Evolutionary conservation across 2,113 vertebrate species (phyloP), one percentile per base, ranked within the genome.

Genomic region (Limanda limanda): DNA sequence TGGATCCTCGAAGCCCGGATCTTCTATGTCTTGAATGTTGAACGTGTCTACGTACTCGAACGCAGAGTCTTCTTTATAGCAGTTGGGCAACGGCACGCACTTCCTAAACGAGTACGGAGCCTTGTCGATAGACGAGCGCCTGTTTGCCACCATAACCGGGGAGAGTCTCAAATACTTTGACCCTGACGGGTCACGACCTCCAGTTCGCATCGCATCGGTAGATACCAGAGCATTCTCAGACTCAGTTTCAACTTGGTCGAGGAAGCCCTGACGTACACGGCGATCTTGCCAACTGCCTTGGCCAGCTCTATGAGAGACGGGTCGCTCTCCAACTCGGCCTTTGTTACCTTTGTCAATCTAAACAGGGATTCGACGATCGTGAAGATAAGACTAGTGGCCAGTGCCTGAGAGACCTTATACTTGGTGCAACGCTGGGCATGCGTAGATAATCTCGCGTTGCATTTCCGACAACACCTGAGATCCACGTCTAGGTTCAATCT

Each of bases 31-130:
- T 25, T 25, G 54, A 4, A 2, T 1, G 63, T 75, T 75, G 55
- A 75, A 75, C 3, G 63, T 75, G 55, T n/a, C 73, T 14, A 75
- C 27, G 42, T 75, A 75, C 17, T 75, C 25, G 17, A 75, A 75
- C 0, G 1, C 9, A 0, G 13, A 23, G 25, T 35, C 72, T 14
- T 52, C 55, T n/a, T 75, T 75, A 0, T 11, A 37, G 27, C 73
- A 75, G 27, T 75, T 75, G 9, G 73, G 73, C 4, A 75, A 0
- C 10, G 55, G 8, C 2, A 75, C 63, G 21, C 63, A 59, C 25
- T 75, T 68, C 31, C 63, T 58, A 18, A 7, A 20, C 2, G 54
- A 75, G n/a, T 75, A 75, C 10, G 63, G 63, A 0, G 42, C 73
- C 23, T 55, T 67, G 55, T 75, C 63, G 0, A 67, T 37, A 1